These are phyloP conservation scores for Drosophila quadrilineata DNA, from an alignment of 1,140 invertebrate species.

Conservation along the genomic window DNA sequence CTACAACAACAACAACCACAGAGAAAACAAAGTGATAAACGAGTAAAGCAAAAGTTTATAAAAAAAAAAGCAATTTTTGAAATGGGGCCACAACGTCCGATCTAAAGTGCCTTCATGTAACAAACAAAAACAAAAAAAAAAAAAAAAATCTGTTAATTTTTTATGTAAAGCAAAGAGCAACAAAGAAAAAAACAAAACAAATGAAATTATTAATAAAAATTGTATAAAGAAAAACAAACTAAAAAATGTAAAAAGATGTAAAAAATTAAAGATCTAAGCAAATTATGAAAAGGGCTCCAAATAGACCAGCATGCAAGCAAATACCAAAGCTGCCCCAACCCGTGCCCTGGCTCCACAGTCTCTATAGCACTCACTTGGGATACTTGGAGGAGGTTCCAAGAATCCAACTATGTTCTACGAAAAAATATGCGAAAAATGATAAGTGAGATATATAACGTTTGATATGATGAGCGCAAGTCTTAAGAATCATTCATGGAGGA, in stretches of 20 bases:
- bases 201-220: slow-evolving; percentile 81
- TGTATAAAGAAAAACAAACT: slow-evolving; percentile 83
- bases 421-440: neutral
- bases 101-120: slow-evolving; percentile 94
- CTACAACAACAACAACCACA: slow-evolving; percentile 23
- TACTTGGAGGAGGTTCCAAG: neutral
- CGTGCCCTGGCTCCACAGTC: slow-evolving; percentile 84
- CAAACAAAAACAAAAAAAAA: slow-evolving; percentile 84
- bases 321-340: slow-evolving; percentile 54
- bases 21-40: slow-evolving; percentile 77
- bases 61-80: slow-evolving; percentile 76
- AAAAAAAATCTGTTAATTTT: slow-evolving; percentile 87
- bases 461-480: slow-evolving; percentile 49
- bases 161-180: slow-evolving; percentile 85
- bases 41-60: slow-evolving; percentile 74
- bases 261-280: slow-evolving; percentile 65
- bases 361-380: neutral
- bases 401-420: slow-evolving; percentile 61
- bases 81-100: slow-evolving; percentile 91
- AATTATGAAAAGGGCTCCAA: slow-evolving; percentile 85
- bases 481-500: slow-evolving; percentile 40
- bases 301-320: slow-evolving; percentile 84
- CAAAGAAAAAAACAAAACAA: slow-evolving; percentile 51
- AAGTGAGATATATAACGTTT: neutral
- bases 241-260: slow-evolving; percentile 71